A percentile compares a stretch with the other conserved stretches of the same genome.
These are phyloP conservation scores for Cryptus armator DNA, from an alignment of 2,888 invertebrate species.

Conservation along the genomic window DNA sequence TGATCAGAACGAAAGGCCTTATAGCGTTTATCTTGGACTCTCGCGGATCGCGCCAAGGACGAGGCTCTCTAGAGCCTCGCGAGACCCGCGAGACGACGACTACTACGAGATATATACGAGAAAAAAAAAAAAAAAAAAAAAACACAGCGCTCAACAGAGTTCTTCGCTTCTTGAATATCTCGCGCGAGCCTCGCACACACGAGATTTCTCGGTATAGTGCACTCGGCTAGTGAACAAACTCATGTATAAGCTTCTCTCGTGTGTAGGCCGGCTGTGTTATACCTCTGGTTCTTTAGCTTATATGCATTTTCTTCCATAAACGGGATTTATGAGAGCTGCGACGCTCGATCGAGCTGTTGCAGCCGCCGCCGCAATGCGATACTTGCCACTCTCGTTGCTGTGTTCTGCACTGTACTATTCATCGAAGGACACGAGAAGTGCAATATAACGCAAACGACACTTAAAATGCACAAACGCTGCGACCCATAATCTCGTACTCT, in stretches of 20 bases:
- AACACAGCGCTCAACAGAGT: constrained; percentile 44
- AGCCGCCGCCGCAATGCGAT: constrained; percentile 24
- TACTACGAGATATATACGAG: constrained; percentile 30
- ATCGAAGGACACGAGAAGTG: constrained; percentile 49
- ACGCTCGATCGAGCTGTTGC: constrained; percentile 11
- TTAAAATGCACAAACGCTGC: too few species aligned
- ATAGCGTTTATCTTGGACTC: constrained; percentile 14
- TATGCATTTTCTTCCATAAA: constrained; percentile 65
- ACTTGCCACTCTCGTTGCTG: constrained; percentile 27
- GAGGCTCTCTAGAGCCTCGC: constrained; percentile 44
- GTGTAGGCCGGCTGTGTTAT: constrained; percentile 32
- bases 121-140: constrained; percentile 30
- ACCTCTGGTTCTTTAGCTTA: constrained; percentile 51
- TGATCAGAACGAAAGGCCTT: constrained; percentile 37
- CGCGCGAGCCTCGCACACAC: constrained; percentile 27
- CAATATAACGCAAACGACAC: constrained; percentile 50
- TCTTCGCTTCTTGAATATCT: constrained; percentile 54
- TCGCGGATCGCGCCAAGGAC: constrained; percentile 43
- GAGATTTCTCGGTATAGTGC: constrained; percentile 35
- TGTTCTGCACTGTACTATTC: neutral
- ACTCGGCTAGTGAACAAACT: constrained; percentile 15
- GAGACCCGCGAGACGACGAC: constrained; percentile 51
- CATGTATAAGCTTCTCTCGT: neutral
- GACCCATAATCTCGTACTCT: too few species aligned
- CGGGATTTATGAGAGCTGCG: constrained; percentile 62